A percentile compares a stretch with the other conserved stretches of the same genome.
phyloP scores from a whole-genome alignment of 2,888 invertebrate genomes.

The Ormyrus labotus region DNA sequence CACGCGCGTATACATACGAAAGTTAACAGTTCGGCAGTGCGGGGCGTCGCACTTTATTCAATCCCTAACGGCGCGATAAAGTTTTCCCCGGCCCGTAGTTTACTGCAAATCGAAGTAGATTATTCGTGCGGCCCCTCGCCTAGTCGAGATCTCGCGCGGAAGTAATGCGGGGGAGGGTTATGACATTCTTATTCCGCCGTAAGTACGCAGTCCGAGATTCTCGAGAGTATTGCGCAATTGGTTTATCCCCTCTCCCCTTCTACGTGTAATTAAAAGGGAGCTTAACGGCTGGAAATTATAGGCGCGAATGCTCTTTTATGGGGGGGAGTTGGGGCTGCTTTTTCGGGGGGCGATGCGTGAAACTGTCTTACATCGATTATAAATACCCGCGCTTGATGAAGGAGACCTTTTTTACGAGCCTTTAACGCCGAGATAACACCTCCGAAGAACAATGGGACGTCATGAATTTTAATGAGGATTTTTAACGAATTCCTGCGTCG shows the following conservation, averaged over 20 bases:
- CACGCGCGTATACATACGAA: background rate
- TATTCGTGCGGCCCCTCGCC: constrained; percentile 62
- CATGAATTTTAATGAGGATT: constrained; percentile 20
- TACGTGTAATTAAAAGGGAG: constrained; percentile 29
- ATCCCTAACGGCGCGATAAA: constrained; percentile 51
- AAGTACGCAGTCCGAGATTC: constrained; percentile 48
- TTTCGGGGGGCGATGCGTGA: background rate
- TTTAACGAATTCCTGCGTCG: constrained; percentile 8
- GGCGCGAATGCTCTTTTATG: constrained; percentile 39
- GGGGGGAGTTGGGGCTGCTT: background rate
- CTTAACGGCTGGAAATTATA: constrained; percentile 16
- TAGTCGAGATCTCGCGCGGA: constrained; percentile 68
- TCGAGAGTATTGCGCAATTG: constrained; percentile 37
- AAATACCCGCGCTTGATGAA: background rate
- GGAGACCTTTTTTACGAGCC: background rate
- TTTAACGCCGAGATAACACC: background rate
- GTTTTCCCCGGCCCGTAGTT: constrained; percentile 61
- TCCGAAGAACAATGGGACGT: background rate
- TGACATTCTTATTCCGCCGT: constrained; percentile 63
- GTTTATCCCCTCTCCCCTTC: constrained; percentile 9
- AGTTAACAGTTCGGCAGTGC: constrained; percentile 5
- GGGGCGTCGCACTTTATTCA: constrained; percentile 45
- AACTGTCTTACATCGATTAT: background rate
- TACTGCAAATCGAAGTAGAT: constrained; percentile 73
- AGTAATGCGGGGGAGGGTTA: constrained; percentile 70